These are phyloP conservation scores for Nycticebus coucang DNA, from an alignment of 2,113 vertebrate genomes.

Conservation along the genomic window DNA sequence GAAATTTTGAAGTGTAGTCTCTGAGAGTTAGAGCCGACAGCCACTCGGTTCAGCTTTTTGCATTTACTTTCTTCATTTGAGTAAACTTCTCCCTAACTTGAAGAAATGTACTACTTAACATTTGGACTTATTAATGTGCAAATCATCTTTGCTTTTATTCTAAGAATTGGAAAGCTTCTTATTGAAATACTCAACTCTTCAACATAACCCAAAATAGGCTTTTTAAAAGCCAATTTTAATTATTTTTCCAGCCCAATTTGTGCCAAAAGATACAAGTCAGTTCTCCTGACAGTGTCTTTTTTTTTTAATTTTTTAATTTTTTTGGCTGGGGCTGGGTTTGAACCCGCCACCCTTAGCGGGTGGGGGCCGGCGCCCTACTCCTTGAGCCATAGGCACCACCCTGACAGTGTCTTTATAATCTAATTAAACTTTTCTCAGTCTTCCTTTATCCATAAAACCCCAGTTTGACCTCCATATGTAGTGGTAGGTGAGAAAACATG, in stretches of 20 bases:
- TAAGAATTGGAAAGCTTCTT: slow-evolving; percentile 36
- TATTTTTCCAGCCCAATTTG: slow-evolving; percentile 30
- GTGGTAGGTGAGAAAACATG: background rate
- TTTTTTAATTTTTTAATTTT: too few relatives aligned
- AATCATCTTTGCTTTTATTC: slow-evolving; percentile 45
- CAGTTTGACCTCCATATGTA: slow-evolving; percentile 28
- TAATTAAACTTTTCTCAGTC: slow-evolving; percentile 50
- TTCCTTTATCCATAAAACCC: slow-evolving; percentile 37
- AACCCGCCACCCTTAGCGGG: too few relatives aligned
- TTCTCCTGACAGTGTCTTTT: slow-evolving; percentile 35
- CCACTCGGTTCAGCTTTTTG: background rate
- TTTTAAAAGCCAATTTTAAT: slow-evolving; percentile 40
- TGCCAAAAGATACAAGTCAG: background rate
- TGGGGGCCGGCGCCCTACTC: too few relatives aligned
- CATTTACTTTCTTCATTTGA: slow-evolving; percentile 1
- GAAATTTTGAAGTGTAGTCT: background rate
- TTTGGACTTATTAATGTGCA: background rate
- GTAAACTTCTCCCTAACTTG: background rate
- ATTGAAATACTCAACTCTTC: slow-evolving; percentile 4
- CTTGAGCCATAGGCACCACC: too few relatives aligned
- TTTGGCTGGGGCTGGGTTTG: too few relatives aligned
- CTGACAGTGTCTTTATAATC: background rate
- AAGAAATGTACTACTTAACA: background rate
- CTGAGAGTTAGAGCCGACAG: background rate
- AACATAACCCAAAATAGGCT: background rate